Evolutionary conservation across 2,113 vertebrate species (phyloP).

Genomic region (Microcebus murinus): DNA sequence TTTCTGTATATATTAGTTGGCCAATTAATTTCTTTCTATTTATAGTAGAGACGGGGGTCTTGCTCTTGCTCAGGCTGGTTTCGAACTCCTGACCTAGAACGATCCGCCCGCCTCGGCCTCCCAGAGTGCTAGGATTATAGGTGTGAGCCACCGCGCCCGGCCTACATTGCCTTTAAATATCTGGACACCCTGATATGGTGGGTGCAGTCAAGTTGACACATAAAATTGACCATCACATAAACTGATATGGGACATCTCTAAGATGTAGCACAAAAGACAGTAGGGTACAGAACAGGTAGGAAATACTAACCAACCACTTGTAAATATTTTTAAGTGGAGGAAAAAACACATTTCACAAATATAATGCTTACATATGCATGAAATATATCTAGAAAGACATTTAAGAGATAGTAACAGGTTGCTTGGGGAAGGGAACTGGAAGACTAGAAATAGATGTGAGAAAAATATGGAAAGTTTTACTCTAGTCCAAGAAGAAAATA

Average conservation of each 20-base stretch:
- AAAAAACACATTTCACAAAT: background rate
- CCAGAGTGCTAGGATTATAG: too few relatives aligned
- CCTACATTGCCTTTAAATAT: background rate
- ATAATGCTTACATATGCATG: background rate
- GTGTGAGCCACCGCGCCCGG: too few relatives aligned
- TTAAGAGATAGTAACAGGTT: constrained; percentile 42
- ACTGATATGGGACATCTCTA: background rate
- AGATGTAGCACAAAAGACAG: background rate
- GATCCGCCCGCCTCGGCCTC: too few relatives aligned
- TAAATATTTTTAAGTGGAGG: background rate
- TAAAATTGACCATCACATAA: background rate
- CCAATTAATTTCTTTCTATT: too few relatives aligned
- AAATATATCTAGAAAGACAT: constrained; percentile 41
- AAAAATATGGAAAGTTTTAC: constrained; percentile 18
- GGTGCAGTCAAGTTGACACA: background rate
- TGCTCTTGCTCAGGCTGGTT: too few relatives aligned
- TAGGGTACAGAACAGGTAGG: background rate
- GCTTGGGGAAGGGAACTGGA: constrained; percentile 11
- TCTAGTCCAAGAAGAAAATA: background rate
- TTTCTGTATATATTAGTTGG: too few relatives aligned
- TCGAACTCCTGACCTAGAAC: too few relatives aligned
- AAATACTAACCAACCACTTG: background rate
- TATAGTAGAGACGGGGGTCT: too few relatives aligned
- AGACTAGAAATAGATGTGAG: constrained; percentile 15
- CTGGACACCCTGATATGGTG: background rate